These are phyloP conservation scores for Caenorhabditis angaria DNA, from an alignment of 2,888 invertebrate species.

Conservation along the genomic window DNA sequence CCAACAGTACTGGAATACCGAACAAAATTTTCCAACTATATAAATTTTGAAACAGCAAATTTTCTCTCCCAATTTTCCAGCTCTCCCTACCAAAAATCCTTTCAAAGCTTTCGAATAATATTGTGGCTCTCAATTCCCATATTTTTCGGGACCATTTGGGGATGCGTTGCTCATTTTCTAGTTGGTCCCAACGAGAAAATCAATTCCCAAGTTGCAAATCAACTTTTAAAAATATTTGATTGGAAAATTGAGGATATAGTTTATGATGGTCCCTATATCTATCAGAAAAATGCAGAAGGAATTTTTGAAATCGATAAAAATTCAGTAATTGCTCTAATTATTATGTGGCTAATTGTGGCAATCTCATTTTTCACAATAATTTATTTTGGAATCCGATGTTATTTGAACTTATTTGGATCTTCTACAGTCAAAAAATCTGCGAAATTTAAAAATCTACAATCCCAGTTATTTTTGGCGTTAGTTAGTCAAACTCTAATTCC, in stretches of 20 bases:
- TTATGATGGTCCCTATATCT: neutral
- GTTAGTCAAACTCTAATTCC: slow-evolving; percentile 19
- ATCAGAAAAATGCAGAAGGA: neutral
- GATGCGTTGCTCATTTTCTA: neutral
- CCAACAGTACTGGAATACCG: no score
- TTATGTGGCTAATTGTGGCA: neutral
- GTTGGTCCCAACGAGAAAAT: neutral
- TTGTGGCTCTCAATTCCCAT: no score
- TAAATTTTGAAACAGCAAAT: no score
- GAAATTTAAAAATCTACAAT: neutral
- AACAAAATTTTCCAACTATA: no score
- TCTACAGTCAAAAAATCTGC: neutral
- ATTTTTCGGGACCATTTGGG: neutral
- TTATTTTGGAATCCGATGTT: slow-evolving; percentile 23
- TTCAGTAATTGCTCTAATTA: neutral
- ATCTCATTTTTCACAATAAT: slow-evolving; percentile 17
- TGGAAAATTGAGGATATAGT: neutral
- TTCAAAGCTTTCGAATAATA: no score
- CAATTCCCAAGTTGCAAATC: neutral
- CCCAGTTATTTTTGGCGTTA: neutral
- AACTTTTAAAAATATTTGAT: neutral
- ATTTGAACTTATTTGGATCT: no score
- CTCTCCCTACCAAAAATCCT: no score
- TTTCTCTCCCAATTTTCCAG: no score
- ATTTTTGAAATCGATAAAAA: neutral